phyloP scores from a whole-genome alignment of 2,797 vertebrate genomes.

The Arrhamphus sclerolepis region DNA sequence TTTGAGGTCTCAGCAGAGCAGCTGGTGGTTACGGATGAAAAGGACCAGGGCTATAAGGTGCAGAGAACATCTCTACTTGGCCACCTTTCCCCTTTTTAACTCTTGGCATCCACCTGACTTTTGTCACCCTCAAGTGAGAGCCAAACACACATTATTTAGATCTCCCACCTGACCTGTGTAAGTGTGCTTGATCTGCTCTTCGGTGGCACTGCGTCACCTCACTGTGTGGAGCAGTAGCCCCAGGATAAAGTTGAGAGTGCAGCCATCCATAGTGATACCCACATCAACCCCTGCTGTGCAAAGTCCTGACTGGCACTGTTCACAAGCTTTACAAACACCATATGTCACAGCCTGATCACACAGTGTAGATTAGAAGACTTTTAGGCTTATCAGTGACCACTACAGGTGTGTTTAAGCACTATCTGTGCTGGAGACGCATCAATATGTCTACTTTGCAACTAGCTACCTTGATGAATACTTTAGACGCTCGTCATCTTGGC shows the following conservation, averaged over 20 bases:
- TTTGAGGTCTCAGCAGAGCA: conserved; percentile 57
- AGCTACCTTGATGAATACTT: neutral
- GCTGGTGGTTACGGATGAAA: conserved; percentile 52
- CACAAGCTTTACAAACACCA: conserved; percentile 62
- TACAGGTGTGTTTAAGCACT: conserved; percentile 34
- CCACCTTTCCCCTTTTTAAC: conserved; percentile 63
- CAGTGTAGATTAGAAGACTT: conserved; percentile 34
- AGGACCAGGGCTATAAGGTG: conserved; percentile 44
- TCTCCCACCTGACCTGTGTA: conserved; percentile 55
- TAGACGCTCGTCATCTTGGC: neutral
- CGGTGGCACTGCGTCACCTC: conserved; percentile 65
- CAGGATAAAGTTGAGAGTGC: conserved; percentile 42
- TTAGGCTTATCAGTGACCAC: conserved; percentile 34
- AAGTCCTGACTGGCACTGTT: conserved; percentile 49
- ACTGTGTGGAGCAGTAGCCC: conserved; percentile 32
- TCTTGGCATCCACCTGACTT: conserved; percentile 52
- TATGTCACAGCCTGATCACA: conserved; percentile 61
- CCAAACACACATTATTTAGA: too few species aligned
- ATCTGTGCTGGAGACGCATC: too few species aligned
- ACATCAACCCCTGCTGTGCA: conserved; percentile 47
- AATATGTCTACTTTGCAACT: neutral
- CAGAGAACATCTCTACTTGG: conserved; percentile 71
- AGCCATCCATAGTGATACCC: conserved; percentile 33
- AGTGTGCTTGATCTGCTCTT: conserved; percentile 65
- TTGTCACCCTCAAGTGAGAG: conserved; percentile 65